Evolutionary conservation across 2,888 invertebrate species (phyloP).

Genomic region (Diarsia dahlii): DNA sequence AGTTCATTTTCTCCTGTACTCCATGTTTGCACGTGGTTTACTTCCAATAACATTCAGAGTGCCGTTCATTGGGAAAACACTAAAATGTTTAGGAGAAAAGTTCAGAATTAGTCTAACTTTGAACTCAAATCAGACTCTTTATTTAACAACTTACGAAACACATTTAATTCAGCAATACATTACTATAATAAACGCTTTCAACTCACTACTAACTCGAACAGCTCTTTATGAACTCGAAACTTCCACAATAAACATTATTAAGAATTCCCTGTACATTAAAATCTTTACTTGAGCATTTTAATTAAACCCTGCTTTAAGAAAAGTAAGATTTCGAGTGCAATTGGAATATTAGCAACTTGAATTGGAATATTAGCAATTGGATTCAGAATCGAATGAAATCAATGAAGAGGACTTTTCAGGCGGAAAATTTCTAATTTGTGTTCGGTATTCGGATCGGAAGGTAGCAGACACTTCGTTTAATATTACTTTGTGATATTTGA

Average conservation of each 20-base stretch:
- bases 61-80: neutral
- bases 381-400: constrained; percentile 69
- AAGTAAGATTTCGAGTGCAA: constrained; percentile 39
- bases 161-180: neutral
- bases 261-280: constrained; percentile 30
- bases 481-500: constrained; percentile 57
- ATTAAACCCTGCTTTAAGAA: constrained; percentile 22
- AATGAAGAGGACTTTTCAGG: constrained; percentile 71
- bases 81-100: accelerated
- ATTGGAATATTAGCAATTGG: constrained; percentile 68
- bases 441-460: constrained; percentile 64
- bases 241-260: constrained; percentile 25
- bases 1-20: neutral
- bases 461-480: constrained; percentile 52
- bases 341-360: constrained; percentile 64
- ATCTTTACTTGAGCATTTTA: constrained; percentile 36
- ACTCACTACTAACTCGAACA: constrained; percentile 31
- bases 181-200: constrained; percentile 1
- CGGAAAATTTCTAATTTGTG: constrained; percentile 81
- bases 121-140: neutral
- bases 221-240: constrained; percentile 26
- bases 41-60: neutral
- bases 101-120: neutral
- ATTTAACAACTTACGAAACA: constrained; percentile 6
- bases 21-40: neutral